Conservation (phyloP, 2,888 invertebrate species). For the Apotomis betuletana region DNA sequence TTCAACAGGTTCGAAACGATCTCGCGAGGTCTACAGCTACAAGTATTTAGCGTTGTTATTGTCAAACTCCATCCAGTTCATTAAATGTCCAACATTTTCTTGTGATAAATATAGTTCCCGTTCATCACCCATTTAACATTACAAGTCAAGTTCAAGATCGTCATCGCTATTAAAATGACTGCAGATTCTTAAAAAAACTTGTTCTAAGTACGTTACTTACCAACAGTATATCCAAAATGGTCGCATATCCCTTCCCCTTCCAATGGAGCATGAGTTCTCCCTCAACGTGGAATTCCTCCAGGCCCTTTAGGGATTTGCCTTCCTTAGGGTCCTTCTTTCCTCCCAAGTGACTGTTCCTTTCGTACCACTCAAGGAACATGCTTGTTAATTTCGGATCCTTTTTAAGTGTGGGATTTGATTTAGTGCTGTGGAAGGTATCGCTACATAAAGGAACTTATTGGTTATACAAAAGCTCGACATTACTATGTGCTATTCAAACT, state of each 20-base stretch:
- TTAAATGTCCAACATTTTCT: too few species aligned
- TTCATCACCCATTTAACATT: too few species aligned
- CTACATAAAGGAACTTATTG: too few species aligned
- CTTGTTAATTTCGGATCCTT: constrained; percentile 66
- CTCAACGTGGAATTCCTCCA: constrained; percentile 86
- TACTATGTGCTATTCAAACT: neutral
- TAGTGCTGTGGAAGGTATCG: constrained; percentile 1
- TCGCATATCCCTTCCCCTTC: constrained; percentile 88
- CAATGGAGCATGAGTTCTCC: constrained; percentile 89
- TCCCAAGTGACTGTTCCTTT: constrained; percentile 85
- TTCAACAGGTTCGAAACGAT: too few species aligned
- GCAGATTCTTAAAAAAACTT: neutral
- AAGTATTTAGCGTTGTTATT: too few species aligned
- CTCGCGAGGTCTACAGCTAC: too few species aligned
- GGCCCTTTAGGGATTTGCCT: constrained; percentile 85
- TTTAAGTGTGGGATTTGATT: constrained; percentile 51
- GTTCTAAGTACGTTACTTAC: constrained; percentile 65
- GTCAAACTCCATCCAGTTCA: too few species aligned
- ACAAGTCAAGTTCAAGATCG: too few species aligned
- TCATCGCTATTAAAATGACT: neutral
- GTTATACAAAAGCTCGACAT: too few species aligned
- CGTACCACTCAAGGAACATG: constrained; percentile 84
- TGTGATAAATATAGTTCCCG: too few species aligned
- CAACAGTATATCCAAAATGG: constrained; percentile 87
- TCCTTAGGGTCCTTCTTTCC: constrained; percentile 80